phyloP scores from a whole-genome alignment of 1,140 invertebrate species.

The Leptestheria dahalacensis region DNA sequence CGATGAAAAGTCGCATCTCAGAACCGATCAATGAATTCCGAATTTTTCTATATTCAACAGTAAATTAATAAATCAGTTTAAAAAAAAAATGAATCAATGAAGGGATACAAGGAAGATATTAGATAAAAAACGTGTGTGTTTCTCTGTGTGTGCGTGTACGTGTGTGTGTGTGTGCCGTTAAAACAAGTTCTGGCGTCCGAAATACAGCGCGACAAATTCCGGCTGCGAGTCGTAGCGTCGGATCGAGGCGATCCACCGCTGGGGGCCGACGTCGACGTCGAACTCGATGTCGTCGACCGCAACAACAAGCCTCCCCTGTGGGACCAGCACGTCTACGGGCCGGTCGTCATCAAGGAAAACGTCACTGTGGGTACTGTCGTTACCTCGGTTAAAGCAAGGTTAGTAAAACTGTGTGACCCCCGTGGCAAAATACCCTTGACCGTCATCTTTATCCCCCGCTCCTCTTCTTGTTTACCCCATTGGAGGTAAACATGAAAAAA shows the following conservation, averaged over 20 bases:
- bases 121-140: not conserved
- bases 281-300: slow-evolving; percentile 92
- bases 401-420: too few species aligned
- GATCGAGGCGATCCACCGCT: slow-evolving; percentile 75
- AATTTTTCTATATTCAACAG: too few species aligned
- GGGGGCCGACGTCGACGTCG: slow-evolving; percentile 84
- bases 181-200: slow-evolving; percentile 23
- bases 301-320: slow-evolving; percentile 94
- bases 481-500: too few species aligned
- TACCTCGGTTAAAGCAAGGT: slow-evolving; percentile 91
- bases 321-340: slow-evolving; percentile 83
- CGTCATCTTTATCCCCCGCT: too few species aligned
- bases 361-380: slow-evolving; percentile 92
- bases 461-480: too few species aligned
- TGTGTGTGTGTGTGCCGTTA: slow-evolving; percentile 2
- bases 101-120: not conserved
- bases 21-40: too few species aligned
- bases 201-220: slow-evolving; percentile 81
- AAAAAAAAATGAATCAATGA: too few species aligned
- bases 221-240: slow-evolving; percentile 78
- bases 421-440: too few species aligned
- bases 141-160: slow-evolving; percentile 1
- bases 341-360: slow-evolving; percentile 93
- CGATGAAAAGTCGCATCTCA: too few species aligned
- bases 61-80: too few species aligned